These are phyloP conservation scores for Elephas maximus DNA, from an alignment of 2,113 vertebrate species.

Conservation along the genomic window DNA sequence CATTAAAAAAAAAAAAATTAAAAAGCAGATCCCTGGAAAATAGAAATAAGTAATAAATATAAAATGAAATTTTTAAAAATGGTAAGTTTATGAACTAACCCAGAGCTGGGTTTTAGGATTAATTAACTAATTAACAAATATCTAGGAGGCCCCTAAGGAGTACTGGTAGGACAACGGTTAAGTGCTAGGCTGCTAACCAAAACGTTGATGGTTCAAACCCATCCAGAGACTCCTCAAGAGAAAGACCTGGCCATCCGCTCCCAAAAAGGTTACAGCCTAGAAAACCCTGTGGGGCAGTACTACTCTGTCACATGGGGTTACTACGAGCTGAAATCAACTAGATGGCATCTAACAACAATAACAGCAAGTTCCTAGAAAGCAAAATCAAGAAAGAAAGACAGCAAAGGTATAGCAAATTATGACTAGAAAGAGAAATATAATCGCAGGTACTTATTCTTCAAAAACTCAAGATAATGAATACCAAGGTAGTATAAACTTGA, in stretches of 20 bases:
- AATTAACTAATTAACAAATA: slow-evolving; percentile 17
- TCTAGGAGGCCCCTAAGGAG: neutral
- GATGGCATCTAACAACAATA: neutral
- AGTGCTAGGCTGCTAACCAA: neutral
- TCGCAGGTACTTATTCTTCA: neutral
- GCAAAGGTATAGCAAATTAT: slow-evolving; percentile 5
- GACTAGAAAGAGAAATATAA: slow-evolving; percentile 20
- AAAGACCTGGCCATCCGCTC: neutral
- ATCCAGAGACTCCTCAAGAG: neutral
- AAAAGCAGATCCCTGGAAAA: neutral
- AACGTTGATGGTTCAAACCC: neutral
- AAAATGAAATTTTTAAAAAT: slow-evolving; percentile 35
- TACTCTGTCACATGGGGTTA: neutral
- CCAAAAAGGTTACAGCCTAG: neutral
- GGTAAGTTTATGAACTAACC: neutral
- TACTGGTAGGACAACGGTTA: neutral
- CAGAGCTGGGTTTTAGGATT: slow-evolving; percentile 32
- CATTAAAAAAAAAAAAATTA: neutral
- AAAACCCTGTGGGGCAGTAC: neutral
- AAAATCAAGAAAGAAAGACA: neutral
- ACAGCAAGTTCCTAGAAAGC: slow-evolving; percentile 8
- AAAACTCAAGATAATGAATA: slow-evolving; percentile 20
- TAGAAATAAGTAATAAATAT: neutral
- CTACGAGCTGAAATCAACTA: neutral
- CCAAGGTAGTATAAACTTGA: neutral